Percentiles rank a stretch among this genome's conserved stretches.
Evolutionary conservation across 92 coral and sea anemone genomes (phyloP).

Genomic region (Epizoanthus rinbou): DNA sequence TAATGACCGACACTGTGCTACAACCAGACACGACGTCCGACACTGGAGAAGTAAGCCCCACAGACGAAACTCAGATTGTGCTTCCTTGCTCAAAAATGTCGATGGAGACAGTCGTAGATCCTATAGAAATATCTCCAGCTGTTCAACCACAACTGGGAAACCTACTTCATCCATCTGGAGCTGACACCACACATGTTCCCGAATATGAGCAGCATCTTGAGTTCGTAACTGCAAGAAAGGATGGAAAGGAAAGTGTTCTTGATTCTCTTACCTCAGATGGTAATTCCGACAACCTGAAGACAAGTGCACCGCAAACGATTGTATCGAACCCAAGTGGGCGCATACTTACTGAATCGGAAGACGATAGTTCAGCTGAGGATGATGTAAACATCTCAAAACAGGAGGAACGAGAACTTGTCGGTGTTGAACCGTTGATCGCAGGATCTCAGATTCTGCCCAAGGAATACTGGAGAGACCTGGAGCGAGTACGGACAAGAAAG

Average conservation of each 20-base stretch:
- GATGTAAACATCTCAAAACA: slow-evolving; percentile 17
- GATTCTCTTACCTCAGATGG: background rate
- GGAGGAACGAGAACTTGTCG: slow-evolving; percentile 26
- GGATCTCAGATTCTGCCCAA: slow-evolving; percentile 32
- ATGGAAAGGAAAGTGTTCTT: background rate
- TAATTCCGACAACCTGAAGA: background rate
- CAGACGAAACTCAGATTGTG: background rate
- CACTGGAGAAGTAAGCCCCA: background rate
- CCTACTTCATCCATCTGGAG: background rate
- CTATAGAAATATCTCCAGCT: background rate
- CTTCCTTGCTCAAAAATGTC: background rate
- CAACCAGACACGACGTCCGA: background rate
- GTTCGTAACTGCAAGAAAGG: background rate
- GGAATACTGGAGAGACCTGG: slow-evolving; percentile 35
- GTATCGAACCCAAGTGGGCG: background rate
- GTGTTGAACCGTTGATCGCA: slow-evolving; percentile 29
- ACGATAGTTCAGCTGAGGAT: slow-evolving; percentile 36
- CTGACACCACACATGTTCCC: background rate
- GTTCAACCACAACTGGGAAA: background rate
- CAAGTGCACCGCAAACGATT: background rate
- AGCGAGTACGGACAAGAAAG: slow-evolving; percentile 4
- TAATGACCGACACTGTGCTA: background rate
- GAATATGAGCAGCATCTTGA: background rate
- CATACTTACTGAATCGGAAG: slow-evolving; percentile 30
- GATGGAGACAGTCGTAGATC: background rate